A percentile compares a stretch with the other conserved stretches of the same genome.
Conservation (phyloP, 2,113 vertebrate species). For the Centrocercus urophasianus region DNA sequence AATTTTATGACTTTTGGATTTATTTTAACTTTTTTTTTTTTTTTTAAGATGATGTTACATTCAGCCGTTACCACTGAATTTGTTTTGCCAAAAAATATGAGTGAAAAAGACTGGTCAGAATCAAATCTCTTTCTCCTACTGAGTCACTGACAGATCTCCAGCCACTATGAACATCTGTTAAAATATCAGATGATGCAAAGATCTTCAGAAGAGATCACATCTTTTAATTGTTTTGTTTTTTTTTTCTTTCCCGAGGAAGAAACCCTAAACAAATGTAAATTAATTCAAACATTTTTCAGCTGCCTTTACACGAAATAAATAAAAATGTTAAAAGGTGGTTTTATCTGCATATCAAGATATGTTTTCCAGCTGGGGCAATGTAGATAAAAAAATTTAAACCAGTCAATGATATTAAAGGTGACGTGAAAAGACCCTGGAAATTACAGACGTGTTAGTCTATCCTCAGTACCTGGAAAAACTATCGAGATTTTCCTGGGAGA, state of each 20-base stretch:
- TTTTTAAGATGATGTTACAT: background rate
- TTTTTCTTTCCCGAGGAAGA: background rate
- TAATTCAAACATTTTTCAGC: background rate
- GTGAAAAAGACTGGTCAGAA: background rate
- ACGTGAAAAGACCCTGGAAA: background rate
- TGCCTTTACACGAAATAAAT: background rate
- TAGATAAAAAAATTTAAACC: background rate
- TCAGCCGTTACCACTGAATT: background rate
- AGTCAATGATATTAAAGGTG: background rate
- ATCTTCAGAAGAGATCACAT: background rate
- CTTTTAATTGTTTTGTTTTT: background rate
- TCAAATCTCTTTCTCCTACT: background rate
- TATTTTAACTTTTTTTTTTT: background rate
- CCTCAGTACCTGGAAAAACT: no score
- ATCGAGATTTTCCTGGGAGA: no score
- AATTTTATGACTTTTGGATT: background rate
- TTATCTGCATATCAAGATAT: background rate
- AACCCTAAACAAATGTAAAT: background rate
- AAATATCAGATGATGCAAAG: background rate
- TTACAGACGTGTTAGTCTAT: no score
- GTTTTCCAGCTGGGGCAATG: background rate
- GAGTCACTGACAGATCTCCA: background rate
- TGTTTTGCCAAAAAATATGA: background rate
- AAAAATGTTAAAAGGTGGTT: background rate
- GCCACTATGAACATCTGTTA: background rate